Conservation (phyloP, 2,888 invertebrate genomes). For the Clepsis dumicolana region DNA sequence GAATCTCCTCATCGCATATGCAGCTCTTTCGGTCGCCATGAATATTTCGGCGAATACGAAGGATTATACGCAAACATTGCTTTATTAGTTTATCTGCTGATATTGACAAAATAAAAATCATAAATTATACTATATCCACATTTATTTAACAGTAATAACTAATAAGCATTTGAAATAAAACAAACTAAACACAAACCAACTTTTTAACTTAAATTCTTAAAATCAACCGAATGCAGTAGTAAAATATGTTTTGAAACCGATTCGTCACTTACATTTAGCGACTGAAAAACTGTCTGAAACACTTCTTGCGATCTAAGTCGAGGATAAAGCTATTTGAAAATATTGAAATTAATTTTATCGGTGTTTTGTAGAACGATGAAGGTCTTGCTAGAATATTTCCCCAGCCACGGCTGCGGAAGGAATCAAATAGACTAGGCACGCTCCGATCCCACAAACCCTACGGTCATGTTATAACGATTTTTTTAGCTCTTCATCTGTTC, state of each 20-base stretch:
- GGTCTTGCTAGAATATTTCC: not conserved
- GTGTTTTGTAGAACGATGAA: not conserved
- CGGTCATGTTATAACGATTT: too few relatives aligned
- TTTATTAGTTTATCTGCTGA: not conserved
- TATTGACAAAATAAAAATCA: conserved; percentile 12
- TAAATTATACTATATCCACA: conserved; percentile 15
- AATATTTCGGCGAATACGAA: not conserved
- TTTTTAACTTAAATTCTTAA: conserved; percentile 2
- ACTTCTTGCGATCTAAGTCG: not conserved
- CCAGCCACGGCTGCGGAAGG: not conserved
- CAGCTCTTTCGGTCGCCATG: too few relatives aligned
- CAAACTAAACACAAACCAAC: conserved; percentile 1
- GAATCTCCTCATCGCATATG: not conserved
- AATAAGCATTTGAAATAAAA: conserved; percentile 6
- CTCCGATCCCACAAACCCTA: too few relatives aligned
- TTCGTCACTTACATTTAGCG: not conserved
- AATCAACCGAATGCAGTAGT: not conserved
- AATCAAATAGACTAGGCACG: too few relatives aligned
- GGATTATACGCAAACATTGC: not conserved
- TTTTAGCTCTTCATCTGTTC: too few relatives aligned
- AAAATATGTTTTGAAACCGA: not conserved
- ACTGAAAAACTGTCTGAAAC: not conserved
- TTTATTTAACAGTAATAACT: conserved; percentile 11
- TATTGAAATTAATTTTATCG: not conserved
- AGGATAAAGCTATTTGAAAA: not conserved